Conservation (phyloP, 2,113 vertebrate genomes). For the Cyanocitta stelleri region DNA sequence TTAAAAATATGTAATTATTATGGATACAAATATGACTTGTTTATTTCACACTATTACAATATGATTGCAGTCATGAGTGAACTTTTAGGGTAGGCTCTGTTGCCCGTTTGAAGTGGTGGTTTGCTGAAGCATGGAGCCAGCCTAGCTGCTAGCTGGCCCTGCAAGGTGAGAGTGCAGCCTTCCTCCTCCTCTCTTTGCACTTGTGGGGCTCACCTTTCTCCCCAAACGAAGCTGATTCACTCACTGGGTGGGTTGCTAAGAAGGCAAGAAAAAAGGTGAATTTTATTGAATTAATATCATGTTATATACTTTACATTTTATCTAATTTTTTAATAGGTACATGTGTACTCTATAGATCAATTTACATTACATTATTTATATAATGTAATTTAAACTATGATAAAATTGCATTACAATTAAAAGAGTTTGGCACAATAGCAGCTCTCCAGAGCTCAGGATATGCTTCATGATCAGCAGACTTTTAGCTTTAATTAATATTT, state of each 20-base stretch:
- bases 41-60: not conserved
- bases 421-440: not conserved
- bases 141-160: not conserved
- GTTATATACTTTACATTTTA: not conserved
- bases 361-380: not conserved
- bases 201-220: not conserved
- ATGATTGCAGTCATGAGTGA: not conserved
- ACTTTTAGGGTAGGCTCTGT: not conserved
- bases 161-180: not conserved
- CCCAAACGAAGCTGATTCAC: not conserved
- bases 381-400: not conserved
- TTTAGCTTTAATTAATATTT: slow-evolving; percentile 20
- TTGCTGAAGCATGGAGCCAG: not conserved
- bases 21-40: not conserved
- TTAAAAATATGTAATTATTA: not conserved
- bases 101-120: not conserved
- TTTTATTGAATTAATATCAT: not conserved
- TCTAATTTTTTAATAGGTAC: not conserved
- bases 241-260: not conserved
- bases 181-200: not conserved
- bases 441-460: not conserved
- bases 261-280: not conserved
- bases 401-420: not conserved
- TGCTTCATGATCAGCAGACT: not conserved
- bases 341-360: not conserved